Percentiles rank a stretch among this genome's conserved stretches.
These are phyloP conservation scores for Pomatorhinus ruficollis DNA, from an alignment of 2,113 vertebrate genomes.

Conservation along the genomic window DNA sequence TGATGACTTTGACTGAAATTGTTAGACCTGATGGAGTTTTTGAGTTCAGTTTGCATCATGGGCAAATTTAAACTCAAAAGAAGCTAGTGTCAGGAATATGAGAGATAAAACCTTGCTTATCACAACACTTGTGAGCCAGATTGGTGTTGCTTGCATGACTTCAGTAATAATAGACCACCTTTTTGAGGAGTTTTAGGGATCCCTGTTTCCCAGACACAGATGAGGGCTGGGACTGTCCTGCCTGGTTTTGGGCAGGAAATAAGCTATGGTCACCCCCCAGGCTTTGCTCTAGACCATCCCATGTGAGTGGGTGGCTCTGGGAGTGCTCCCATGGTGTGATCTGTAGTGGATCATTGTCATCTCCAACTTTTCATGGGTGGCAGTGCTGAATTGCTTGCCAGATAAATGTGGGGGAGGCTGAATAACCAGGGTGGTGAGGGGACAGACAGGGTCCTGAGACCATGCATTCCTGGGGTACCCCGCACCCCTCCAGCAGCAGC, in stretches of 20 bases:
- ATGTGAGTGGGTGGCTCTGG: fast-evolving
- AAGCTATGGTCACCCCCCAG: fast-evolving
- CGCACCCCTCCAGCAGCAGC: neutral
- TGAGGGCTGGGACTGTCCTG: neutral
- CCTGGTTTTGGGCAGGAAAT: neutral
- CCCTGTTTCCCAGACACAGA: neutral
- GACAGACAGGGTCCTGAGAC: neutral
- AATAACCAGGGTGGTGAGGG: neutral
- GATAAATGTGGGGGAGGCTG: fast-evolving
- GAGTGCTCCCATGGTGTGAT: too few species aligned
- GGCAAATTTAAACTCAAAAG: neutral
- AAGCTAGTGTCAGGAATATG: neutral
- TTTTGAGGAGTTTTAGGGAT: neutral
- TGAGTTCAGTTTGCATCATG: neutral
- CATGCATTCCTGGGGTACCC: fast-evolving
- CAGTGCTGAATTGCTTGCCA: neutral
- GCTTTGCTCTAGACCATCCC: neutral
- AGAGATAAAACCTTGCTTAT: neutral
- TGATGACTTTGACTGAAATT: neutral
- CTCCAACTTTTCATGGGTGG: neutral
- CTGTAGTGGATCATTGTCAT: fast-evolving
- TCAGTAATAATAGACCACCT: neutral
- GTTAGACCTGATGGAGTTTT: neutral
- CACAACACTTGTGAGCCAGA: neutral
- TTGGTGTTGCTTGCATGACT: neutral